Percentiles rank a stretch among this genome's conserved stretches.
phyloP scores from a whole-genome alignment of 2,797 vertebrate species.

The Manis javanica region DNA sequence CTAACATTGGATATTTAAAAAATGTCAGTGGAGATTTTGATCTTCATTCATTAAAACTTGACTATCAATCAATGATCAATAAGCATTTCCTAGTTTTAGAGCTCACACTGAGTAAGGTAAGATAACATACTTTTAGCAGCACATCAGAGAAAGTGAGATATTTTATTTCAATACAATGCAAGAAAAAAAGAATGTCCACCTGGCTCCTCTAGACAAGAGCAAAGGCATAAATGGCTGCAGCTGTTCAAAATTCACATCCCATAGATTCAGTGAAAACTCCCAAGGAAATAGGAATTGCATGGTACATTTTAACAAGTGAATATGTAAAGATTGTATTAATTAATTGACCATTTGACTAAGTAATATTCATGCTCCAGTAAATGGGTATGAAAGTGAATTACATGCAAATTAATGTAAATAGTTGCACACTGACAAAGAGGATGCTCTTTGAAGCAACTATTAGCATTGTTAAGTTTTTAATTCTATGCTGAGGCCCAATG shows the following conservation, averaged over 20 bases:
- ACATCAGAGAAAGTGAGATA: neutral
- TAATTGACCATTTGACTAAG: slow-evolving; percentile 61
- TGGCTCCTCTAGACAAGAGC: neutral
- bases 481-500: slow-evolving; percentile 66
- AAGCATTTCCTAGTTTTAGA: neutral
- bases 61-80: neutral
- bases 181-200: neutral
- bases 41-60: neutral
- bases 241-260: slow-evolving; percentile 25
- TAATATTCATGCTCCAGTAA: slow-evolving; percentile 61
- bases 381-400: slow-evolving; percentile 61
- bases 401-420: slow-evolving; percentile 76
- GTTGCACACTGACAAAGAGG: slow-evolving; percentile 38
- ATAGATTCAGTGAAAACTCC: neutral
- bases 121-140: neutral
- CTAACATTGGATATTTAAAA: neutral
- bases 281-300: slow-evolving; percentile 36
- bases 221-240: neutral
- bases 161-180: neutral
- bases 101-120: neutral
- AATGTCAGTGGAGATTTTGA: neutral
- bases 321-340: slow-evolving; percentile 66
- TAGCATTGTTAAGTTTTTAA: slow-evolving; percentile 69
- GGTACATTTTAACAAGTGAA: slow-evolving; percentile 60
- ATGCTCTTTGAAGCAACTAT: slow-evolving; percentile 59